Percentiles rank a stretch among this genome's conserved stretches.
These are phyloP conservation scores for Rhinoraja longicauda DNA, from an alignment of 2,797 vertebrate genomes.

Conservation along the genomic window DNA sequence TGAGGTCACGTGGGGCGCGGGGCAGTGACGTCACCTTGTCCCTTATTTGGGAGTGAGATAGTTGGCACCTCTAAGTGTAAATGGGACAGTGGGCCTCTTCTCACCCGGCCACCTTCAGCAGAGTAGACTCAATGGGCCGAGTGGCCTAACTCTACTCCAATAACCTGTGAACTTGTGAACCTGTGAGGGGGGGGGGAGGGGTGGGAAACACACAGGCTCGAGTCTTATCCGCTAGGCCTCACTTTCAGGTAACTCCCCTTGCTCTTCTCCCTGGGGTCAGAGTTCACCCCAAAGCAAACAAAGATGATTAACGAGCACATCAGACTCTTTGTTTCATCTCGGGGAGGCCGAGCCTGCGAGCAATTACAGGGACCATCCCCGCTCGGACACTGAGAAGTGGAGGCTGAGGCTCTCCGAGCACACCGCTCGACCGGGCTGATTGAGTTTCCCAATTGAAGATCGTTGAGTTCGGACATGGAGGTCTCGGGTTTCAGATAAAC, in stretches of 20 bases:
- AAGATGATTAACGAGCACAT: constrained; percentile 69
- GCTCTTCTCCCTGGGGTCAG: constrained; percentile 55
- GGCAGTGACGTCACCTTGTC: too few relatives aligned
- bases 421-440: constrained; percentile 54
- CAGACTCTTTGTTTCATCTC: constrained; percentile 66
- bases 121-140: too few relatives aligned
- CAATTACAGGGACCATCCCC: constrained; percentile 71
- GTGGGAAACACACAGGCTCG: constrained; percentile 52
- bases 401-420: constrained; percentile 47
- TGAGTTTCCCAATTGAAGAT: constrained; percentile 43
- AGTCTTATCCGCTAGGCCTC: constrained; percentile 60
- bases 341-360: constrained; percentile 64
- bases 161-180: too few relatives aligned
- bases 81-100: too few relatives aligned
- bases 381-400: constrained; percentile 63
- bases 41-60: too few relatives aligned
- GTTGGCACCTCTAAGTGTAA: too few relatives aligned
- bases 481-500: constrained; percentile 25
- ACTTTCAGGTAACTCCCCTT: constrained; percentile 64
- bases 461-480: background rate
- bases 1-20: too few relatives aligned
- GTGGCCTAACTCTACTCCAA: too few relatives aligned
- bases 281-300: constrained; percentile 69
- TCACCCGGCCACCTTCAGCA: too few relatives aligned
- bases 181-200: background rate